These are phyloP conservation scores for Apotomis turbidana DNA, from an alignment of 2,888 invertebrate genomes.

Conservation along the genomic window DNA sequence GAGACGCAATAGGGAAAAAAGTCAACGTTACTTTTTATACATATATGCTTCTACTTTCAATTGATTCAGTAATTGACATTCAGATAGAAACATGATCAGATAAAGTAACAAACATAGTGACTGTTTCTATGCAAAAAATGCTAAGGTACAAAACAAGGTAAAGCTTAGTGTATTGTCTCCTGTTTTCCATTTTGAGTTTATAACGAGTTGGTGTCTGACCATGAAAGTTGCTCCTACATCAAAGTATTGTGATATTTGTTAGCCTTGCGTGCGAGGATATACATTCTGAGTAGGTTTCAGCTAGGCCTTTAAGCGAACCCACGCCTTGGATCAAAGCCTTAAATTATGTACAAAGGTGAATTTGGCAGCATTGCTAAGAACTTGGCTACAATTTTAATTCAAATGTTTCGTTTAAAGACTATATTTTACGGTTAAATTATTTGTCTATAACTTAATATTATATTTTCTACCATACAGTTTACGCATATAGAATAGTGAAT, in stretches of 20 bases:
- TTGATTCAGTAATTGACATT: too few relatives aligned
- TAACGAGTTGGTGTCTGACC: conserved; percentile 8
- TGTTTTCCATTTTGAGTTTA: neutral
- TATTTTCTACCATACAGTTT: too few relatives aligned
- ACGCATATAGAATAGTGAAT: too few relatives aligned
- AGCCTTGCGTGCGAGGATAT: conserved; percentile 49
- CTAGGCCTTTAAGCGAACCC: conserved; percentile 46
- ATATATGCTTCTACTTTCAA: too few relatives aligned
- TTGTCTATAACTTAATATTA: too few relatives aligned
- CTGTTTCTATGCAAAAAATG: neutral
- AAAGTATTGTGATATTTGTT: conserved; percentile 30
- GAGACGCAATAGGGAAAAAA: too few relatives aligned
- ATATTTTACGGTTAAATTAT: too few relatives aligned
- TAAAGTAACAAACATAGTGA: too few relatives aligned
- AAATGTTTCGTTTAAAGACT: neutral
- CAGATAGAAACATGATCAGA: too few relatives aligned
- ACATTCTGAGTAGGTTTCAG: conserved; percentile 46
- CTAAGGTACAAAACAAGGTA: neutral
- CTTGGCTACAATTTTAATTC: conserved; percentile 2
- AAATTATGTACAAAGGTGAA: conserved; percentile 44
- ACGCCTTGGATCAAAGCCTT: conserved; percentile 49
- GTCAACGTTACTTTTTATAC: too few relatives aligned
- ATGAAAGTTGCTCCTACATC: conserved; percentile 18
- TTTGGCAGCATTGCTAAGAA: conserved; percentile 15
- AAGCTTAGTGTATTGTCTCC: neutral